Evolutionary conservation across 2,797 vertebrate species (phyloP), one percentile per base, ranked within the genome.

Genomic region (Myotis vivesi): DNA sequence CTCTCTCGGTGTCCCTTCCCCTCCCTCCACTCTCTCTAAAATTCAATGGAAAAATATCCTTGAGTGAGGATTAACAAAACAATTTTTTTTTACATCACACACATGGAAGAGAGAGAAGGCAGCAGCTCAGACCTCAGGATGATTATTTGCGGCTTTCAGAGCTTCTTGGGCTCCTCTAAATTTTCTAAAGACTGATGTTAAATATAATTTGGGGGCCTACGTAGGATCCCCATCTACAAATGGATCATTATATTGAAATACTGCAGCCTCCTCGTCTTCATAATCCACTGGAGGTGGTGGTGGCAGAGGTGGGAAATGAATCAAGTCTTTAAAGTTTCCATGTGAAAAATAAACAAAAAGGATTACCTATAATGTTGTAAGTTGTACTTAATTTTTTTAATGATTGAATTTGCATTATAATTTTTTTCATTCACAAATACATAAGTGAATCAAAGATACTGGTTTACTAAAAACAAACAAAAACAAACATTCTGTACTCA

Each of bases 201-300:
- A 36, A 99, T 98, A 93, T 99, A 99, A 97, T 92, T 99, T 99
- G 80, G 99, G 99, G 23, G 99, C 99, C 99, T 99, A 99, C 16
- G 99, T 98, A 12, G 99, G 99, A 98, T 99, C 99, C 87, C 99
- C 99, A 44, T 99, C 99, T 5, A 99, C 99, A 75, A 99, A 99
- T 1, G 99, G 99, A 97, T 99, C 99, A 1, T 96, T 99, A 97
- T 99, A 99, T 96, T 99, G 99, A 96, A 99, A 99, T 0, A 99
- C 98, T 2, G 99, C 99, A 0, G 99, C 99, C 76, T 99, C 99
- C 97, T 99, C 99, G 15, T 99, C 99, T 97, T 99, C 99, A 16
- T 99, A 99, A 97, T 99, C 99, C 96, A 99, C 99, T 0, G 99
- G 99, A 0, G 99, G 99, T 0, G 99, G 99, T 0, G 99, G 99